A percentile compares a stretch with the other conserved stretches of the same genome.
phyloP scores from a whole-genome alignment of 2,113 vertebrate genomes.

The Brachypodius melanocephalos region DNA sequence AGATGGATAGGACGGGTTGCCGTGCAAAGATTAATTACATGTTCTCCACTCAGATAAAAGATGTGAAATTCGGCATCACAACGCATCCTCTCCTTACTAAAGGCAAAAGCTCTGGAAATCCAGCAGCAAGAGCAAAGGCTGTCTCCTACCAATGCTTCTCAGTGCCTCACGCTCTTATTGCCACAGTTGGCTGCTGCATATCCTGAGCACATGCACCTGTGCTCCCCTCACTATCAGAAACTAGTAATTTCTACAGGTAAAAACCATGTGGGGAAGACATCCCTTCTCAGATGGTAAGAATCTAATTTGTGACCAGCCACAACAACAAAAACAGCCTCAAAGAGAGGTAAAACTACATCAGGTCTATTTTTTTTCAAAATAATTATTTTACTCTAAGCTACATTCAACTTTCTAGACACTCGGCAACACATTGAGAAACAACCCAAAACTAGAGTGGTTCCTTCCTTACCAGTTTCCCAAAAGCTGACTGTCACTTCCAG shows the following conservation, averaged over 20 bases:
- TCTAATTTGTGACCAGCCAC: background rate
- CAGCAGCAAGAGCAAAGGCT: background rate
- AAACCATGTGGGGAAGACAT: background rate
- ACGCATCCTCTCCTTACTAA: background rate
- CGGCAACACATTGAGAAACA: rapidly evolving
- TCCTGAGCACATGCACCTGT: rapidly evolving
- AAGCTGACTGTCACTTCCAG: background rate
- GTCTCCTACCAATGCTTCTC: too few relatives aligned
- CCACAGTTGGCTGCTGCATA: rapidly evolving
- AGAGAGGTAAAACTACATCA: background rate
- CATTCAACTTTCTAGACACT: background rate
- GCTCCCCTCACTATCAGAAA: background rate
- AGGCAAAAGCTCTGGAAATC: background rate
- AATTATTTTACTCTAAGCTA: background rate
- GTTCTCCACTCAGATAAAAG: background rate
- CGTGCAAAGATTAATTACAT: background rate
- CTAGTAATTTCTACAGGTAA: background rate
- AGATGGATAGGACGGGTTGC: background rate
- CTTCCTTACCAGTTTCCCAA: background rate
- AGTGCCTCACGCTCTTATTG: background rate
- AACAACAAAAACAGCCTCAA: background rate
- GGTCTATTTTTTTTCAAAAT: background rate
- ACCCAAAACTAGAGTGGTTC: background rate
- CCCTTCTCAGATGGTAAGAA: background rate
- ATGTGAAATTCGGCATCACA: background rate